Evolutionary conservation across 2,888 invertebrate genomes (phyloP).

Genomic region (Prionchulus punctatus): DNA sequence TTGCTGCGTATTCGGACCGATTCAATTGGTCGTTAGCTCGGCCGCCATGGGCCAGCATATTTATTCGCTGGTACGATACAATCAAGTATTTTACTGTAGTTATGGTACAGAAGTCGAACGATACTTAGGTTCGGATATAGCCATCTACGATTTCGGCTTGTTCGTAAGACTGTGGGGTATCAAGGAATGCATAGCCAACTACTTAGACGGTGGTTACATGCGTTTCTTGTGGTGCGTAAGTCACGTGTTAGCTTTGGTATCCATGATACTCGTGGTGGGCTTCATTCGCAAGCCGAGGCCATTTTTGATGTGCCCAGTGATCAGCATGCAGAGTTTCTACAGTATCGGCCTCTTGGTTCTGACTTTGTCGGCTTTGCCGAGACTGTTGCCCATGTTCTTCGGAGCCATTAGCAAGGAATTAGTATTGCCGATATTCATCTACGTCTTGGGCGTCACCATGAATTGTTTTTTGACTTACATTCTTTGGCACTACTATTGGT

Average conservation of each 20-base stretch:
- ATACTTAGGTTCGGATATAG: background rate
- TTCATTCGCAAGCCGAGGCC: constrained; percentile 4
- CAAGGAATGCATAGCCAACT: constrained; percentile 25
- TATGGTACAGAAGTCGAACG: background rate
- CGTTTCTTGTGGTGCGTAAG: constrained; percentile 8
- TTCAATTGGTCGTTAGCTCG: constrained; percentile 4
- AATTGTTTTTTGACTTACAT: constrained; percentile 11
- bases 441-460: constrained; percentile 1
- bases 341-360: constrained; percentile 7
- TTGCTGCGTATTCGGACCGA: background rate
- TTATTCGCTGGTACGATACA: background rate
- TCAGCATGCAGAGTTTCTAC: constrained; percentile 9
- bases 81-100: constrained; percentile 4
- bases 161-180: constrained; percentile 20
- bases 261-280: background rate
- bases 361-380: constrained; percentile 6
- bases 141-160: constrained; percentile 18
- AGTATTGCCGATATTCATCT: constrained; percentile 6
- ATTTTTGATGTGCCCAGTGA: constrained; percentile 1
- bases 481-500: constrained; percentile 12
- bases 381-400: constrained; percentile 1
- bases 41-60: constrained; percentile 9
- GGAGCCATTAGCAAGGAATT: background rate
- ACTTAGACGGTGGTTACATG: constrained; percentile 20
- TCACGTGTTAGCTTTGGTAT: constrained; percentile 1